Evolutionary conservation across 2,113 vertebrate genomes (phyloP).

Genomic region (Megalops atlanticus): DNA sequence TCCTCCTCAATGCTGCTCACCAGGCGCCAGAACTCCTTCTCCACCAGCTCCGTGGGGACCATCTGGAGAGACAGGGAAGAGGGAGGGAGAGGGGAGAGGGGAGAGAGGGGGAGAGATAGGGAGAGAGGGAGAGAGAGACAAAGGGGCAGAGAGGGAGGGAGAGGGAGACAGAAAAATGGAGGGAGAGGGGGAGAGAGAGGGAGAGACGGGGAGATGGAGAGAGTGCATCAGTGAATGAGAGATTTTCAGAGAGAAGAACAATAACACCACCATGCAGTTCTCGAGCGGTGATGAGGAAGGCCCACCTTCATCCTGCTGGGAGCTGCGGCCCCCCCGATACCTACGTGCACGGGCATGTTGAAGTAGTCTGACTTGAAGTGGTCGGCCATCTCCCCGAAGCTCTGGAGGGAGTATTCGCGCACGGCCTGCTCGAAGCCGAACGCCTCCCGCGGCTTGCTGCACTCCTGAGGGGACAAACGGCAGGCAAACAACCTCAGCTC

Average conservation of each 20-base stretch:
- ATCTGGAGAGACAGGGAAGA: constrained; percentile 71
- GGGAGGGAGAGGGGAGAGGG: background rate
- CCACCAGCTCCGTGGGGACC: constrained; percentile 96
- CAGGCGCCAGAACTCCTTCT: constrained; percentile 97
- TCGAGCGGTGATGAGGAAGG: background rate
- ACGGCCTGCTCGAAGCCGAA: constrained; percentile 97
- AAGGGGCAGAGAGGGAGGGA: too few species aligned
- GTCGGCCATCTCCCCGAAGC: constrained; percentile 98
- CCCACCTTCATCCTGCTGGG: too few species aligned
- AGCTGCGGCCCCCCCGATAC: too few species aligned
- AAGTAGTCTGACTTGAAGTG: constrained; percentile 99
- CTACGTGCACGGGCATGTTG: constrained; percentile 99
- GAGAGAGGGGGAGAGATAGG: background rate
- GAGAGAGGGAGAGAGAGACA: background rate
- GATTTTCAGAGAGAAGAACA: background rate
- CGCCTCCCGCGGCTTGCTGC: constrained; percentile 94
- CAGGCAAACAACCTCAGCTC: background rate
- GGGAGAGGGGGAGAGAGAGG: background rate
- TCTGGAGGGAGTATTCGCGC: constrained; percentile 92
- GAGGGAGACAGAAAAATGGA: background rate
- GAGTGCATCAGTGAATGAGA: background rate
- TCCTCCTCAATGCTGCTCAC: constrained; percentile 98
- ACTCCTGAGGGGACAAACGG: constrained; percentile 75
- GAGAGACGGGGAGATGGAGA: too few species aligned
- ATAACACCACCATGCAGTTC: background rate